phyloP scores from a whole-genome alignment of 1,140 invertebrate genomes.

The Physella acuta region DNA sequence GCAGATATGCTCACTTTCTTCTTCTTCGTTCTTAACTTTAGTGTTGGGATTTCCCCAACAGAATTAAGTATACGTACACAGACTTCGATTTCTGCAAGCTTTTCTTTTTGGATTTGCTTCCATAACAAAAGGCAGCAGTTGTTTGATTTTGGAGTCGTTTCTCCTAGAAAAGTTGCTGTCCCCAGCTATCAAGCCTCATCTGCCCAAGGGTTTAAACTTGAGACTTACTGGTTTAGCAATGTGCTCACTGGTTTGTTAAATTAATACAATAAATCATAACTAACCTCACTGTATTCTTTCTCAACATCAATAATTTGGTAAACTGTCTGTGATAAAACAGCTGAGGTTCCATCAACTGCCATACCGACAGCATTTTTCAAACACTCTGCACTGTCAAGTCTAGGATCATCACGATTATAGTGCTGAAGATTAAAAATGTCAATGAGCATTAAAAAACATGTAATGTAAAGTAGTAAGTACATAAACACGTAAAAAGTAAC shows the following conservation, averaged over 20 bases:
- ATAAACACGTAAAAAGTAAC: too few species aligned
- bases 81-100: too few species aligned
- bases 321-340: conserved; percentile 16
- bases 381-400: not conserved
- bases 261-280: not conserved
- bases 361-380: conserved; percentile 14
- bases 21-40: too few species aligned
- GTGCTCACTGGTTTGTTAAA: not conserved
- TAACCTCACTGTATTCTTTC: conserved; percentile 8
- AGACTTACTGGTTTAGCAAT: not conserved
- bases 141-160: not conserved
- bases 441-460: too few species aligned
- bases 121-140: not conserved
- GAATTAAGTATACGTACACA: too few species aligned
- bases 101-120: too few species aligned
- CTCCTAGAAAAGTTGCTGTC: not conserved
- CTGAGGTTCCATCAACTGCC: conserved; percentile 12
- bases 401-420: conserved; percentile 6
- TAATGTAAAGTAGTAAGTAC: too few species aligned
- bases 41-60: too few species aligned
- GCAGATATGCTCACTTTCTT: too few species aligned
- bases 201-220: not conserved
- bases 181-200: not conserved
- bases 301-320: conserved; percentile 2
- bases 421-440: not conserved